Conservation (phyloP, 2,113 vertebrate species). For the Uria aalge region DNA sequence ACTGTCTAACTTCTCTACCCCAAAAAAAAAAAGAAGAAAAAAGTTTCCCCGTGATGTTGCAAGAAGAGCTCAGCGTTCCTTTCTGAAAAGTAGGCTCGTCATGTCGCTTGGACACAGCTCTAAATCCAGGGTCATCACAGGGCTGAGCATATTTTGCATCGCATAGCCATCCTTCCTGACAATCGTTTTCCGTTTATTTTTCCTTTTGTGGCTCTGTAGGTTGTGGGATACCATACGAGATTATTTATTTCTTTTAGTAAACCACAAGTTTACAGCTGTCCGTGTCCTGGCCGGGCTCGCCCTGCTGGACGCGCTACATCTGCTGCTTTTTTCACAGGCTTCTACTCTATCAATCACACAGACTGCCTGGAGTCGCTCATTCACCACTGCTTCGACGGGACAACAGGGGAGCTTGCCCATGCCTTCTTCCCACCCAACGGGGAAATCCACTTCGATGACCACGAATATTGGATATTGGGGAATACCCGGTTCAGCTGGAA, state of each 20-base stretch:
- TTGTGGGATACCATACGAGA: neutral
- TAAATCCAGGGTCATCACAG: neutral
- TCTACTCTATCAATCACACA: slow-evolving; percentile 93
- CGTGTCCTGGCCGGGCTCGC: neutral
- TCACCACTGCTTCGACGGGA: slow-evolving; percentile 97
- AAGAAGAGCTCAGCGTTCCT: neutral
- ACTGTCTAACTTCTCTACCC: neutral
- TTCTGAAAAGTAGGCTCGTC: neutral
- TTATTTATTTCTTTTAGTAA: too few relatives aligned
- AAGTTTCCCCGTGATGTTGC: neutral
- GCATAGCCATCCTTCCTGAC: neutral
- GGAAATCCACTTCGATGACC: slow-evolving; percentile 96
- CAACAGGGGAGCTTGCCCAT: slow-evolving; percentile 92
- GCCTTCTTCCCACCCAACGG: slow-evolving; percentile 93
- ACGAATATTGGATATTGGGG: slow-evolving; percentile 94
- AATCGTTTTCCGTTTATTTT: neutral
- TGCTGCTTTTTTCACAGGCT: slow-evolving; percentile 76
- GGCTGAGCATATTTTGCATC: neutral
- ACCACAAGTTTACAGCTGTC: neutral
- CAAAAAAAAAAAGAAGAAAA: too few relatives aligned
- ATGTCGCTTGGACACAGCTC: neutral
- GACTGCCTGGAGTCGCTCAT: slow-evolving; percentile 89
- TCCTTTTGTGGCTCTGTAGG: neutral
- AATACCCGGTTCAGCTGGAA: slow-evolving; percentile 97
- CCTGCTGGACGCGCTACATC: neutral